Percentiles rank a stretch among this genome's conserved stretches.
Evolutionary conservation across 2,888 invertebrate species (phyloP).

Genomic region (Caenorhabditis sp.): DNA sequence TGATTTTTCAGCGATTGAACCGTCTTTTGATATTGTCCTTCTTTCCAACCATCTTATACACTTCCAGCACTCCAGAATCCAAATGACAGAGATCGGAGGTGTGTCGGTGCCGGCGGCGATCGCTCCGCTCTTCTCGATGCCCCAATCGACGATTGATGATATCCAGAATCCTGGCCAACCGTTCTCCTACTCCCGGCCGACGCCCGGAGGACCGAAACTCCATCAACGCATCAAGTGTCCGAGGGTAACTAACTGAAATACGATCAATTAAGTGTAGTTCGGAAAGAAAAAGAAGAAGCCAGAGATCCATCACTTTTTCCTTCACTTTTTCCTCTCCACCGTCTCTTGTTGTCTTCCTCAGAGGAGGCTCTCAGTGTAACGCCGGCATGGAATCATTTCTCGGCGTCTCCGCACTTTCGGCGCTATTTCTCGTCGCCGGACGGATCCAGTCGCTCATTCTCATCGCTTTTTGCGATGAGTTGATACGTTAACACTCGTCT

Average conservation of each 20-base stretch:
- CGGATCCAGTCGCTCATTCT: background rate
- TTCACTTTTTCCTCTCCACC: slow-evolving; percentile 12
- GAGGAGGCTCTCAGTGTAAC: slow-evolving; percentile 4
- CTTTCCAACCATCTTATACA: slow-evolving; percentile 16
- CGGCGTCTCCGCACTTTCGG: slow-evolving; percentile 4
- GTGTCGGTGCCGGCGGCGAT: slow-evolving; percentile 23
- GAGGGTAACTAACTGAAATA: slow-evolving; percentile 31
- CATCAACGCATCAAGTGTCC: slow-evolving; percentile 58
- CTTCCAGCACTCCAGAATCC: background rate
- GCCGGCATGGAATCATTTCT: slow-evolving; percentile 35
- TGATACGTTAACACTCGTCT: slow-evolving; percentile 56
- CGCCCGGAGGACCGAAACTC: slow-evolving; percentile 56
- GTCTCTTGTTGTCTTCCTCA: slow-evolving; percentile 26
- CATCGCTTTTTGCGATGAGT: no score
- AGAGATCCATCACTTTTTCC: slow-evolving; percentile 5
- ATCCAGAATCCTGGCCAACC: slow-evolving; percentile 46
- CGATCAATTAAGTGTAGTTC: slow-evolving; percentile 36
- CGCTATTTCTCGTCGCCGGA: background rate
- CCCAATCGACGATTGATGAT: slow-evolving; percentile 36
- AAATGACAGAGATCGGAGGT: slow-evolving; percentile 31
- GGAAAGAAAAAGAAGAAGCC: background rate
- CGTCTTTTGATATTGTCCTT: no score
- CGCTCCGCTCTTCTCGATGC: slow-evolving; percentile 40
- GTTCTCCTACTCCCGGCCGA: slow-evolving; percentile 60
- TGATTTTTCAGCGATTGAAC: no score